Conservation (phyloP, 2,888 invertebrate species). For the Cephonodes hylas region DNA sequence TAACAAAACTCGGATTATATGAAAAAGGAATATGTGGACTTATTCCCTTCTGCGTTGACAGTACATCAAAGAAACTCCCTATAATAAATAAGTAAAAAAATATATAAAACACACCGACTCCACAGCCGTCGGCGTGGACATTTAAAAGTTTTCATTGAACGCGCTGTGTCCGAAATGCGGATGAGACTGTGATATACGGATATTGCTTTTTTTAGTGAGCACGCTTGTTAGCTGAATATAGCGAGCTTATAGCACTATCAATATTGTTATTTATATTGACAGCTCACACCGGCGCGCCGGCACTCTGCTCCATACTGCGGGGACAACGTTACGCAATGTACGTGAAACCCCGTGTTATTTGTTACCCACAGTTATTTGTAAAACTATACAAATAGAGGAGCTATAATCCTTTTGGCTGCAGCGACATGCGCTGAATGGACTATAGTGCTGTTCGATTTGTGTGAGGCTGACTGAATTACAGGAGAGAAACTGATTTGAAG, state of each 20-base stretch:
- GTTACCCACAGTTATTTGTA: background rate
- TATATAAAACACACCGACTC: constrained; percentile 42
- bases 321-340: background rate
- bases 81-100: constrained; percentile 8
- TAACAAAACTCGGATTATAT: too few relatives aligned
- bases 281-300: background rate
- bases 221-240: constrained; percentile 66
- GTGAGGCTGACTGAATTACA: too few relatives aligned
- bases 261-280: constrained; percentile 57
- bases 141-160: constrained; percentile 59
- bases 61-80: too few relatives aligned
- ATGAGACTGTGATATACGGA: constrained; percentile 74
- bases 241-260: constrained; percentile 58
- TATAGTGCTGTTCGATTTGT: too few relatives aligned
- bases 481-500: too few relatives aligned
- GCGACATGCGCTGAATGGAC: too few relatives aligned
- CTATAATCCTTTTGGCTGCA: too few relatives aligned
- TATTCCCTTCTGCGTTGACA: too few relatives aligned
- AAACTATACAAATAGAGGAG: too few relatives aligned
- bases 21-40: too few relatives aligned
- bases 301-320: background rate
- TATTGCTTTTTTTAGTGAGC: constrained; percentile 66
- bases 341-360: background rate
- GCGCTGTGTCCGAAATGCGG: constrained; percentile 61
- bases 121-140: constrained; percentile 41